A percentile compares a stretch with the other conserved stretches of the same genome.
Evolutionary conservation across 2,888 invertebrate genomes (phyloP).

Genomic region (Diploptera punctata): DNA sequence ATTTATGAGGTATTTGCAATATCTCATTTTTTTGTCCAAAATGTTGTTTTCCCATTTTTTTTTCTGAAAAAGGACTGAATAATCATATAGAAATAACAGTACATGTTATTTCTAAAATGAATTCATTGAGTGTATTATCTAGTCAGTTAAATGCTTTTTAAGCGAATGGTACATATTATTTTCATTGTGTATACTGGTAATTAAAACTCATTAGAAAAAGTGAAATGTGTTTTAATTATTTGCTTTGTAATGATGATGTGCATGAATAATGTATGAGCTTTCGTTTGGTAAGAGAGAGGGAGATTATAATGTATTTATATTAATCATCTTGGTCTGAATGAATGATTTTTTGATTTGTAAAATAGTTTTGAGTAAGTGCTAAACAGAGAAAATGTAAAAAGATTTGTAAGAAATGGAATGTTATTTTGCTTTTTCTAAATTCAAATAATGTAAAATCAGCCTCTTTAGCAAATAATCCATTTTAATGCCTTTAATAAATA

Average conservation of each 20-base stretch:
- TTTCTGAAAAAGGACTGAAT: slow-evolving; percentile 4
- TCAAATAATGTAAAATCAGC: slow-evolving; percentile 7
- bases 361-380: slow-evolving; percentile 4
- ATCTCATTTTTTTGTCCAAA: not conserved
- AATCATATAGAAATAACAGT: slow-evolving; percentile 6
- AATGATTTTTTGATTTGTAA: slow-evolving; percentile 15
- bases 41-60: not conserved
- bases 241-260: slow-evolving; percentile 5
- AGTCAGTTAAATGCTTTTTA: slow-evolving; percentile 29
- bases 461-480: slow-evolving; percentile 1
- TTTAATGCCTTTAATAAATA: slow-evolving; percentile 12
- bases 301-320: not conserved
- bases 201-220: not conserved
- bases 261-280: not conserved
- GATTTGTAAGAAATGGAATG: not conserved
- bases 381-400: slow-evolving; percentile 7
- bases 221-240: not conserved
- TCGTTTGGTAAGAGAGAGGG: not conserved
- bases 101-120: slow-evolving; percentile 5
- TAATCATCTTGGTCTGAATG: slow-evolving; percentile 1
- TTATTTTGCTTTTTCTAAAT: slow-evolving; percentile 6
- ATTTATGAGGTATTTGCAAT: not conserved
- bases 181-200: not conserved
- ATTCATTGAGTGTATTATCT: slow-evolving; percentile 38
- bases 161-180: slow-evolving; percentile 4